Conservation (phyloP, 30 jellyfish, hydroid and myxozoan species). For the Sanderia malayensis region DNA sequence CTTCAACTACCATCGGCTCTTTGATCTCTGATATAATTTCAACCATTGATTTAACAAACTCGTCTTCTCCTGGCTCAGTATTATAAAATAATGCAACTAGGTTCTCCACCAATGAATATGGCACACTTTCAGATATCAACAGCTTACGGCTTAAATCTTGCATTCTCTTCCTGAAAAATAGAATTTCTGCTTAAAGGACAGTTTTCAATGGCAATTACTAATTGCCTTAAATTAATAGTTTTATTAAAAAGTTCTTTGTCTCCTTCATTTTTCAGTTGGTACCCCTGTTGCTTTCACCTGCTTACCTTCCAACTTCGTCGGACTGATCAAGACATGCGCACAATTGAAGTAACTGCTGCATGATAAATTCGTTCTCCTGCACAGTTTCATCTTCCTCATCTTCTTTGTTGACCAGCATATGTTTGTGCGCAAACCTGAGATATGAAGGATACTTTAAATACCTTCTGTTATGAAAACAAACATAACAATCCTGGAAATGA, state of each 20-base stretch:
- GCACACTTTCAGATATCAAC: constrained; percentile 60
- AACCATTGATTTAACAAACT: constrained; percentile 62
- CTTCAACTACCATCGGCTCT: constrained; percentile 83
- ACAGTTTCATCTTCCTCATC: constrained; percentile 61
- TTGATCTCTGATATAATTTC: constrained; percentile 87
- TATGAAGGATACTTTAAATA: too few species aligned
- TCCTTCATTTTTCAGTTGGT: too few species aligned
- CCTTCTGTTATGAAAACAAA: too few species aligned
- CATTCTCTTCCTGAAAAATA: constrained; percentile 49
- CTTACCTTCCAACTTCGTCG: constrained; percentile 98
- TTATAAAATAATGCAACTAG: constrained; percentile 66
- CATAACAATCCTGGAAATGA: too few species aligned
- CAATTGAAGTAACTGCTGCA: constrained; percentile 66
- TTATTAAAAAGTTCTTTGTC: too few species aligned
- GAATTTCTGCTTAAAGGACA: too few species aligned
- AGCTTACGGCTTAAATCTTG: constrained; percentile 55
- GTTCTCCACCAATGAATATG: constrained; percentile 53
- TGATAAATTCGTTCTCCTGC: constrained; percentile 74
- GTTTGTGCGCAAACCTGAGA: constrained; percentile 73
- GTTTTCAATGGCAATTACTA: too few species aligned
- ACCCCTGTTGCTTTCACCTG: too few species aligned
- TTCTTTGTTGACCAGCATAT: constrained; percentile 53
- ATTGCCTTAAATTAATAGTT: too few species aligned
- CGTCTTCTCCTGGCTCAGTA: constrained; percentile 50
- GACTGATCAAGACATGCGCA: constrained; percentile 81